Conservation (phyloP, 2,797 vertebrate genomes). For the Taeniopygia guttata region DNA sequence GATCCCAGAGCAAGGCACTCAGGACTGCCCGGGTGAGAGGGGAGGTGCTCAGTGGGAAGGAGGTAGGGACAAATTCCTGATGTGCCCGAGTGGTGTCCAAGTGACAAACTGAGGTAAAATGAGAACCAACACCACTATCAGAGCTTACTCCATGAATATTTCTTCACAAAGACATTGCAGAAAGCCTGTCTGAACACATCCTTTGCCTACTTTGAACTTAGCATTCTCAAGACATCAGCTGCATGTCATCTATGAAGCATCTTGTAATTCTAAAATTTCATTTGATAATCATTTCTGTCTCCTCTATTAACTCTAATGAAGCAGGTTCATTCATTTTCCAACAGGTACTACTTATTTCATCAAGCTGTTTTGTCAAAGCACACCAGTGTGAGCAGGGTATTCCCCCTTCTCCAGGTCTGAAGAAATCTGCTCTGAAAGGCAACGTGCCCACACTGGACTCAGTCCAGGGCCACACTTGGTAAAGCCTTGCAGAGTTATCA, state of each 20-base stretch:
- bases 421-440: background rate
- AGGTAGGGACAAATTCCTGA: background rate
- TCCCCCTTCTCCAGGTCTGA: background rate
- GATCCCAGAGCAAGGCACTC: background rate
- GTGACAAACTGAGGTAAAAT: background rate
- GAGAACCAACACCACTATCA: background rate
- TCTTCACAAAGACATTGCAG: background rate
- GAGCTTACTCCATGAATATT: background rate
- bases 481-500: background rate
- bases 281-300: background rate
- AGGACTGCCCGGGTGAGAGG: background rate
- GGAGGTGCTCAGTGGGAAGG: background rate
- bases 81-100: rapidly evolving
- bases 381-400: background rate
- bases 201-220: background rate
- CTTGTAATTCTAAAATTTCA: background rate
- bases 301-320: background rate
- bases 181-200: background rate
- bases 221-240: background rate
- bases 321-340: background rate
- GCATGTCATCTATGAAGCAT: background rate
- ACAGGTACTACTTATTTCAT: background rate
- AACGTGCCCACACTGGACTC: rapidly evolving
- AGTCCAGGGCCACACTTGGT: background rate
- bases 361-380: background rate